Percentiles rank a stretch among this genome's conserved stretches.
Evolutionary conservation across 2,888 invertebrate species (phyloP).

Genomic region (Scaptomyza caliginosa): DNA sequence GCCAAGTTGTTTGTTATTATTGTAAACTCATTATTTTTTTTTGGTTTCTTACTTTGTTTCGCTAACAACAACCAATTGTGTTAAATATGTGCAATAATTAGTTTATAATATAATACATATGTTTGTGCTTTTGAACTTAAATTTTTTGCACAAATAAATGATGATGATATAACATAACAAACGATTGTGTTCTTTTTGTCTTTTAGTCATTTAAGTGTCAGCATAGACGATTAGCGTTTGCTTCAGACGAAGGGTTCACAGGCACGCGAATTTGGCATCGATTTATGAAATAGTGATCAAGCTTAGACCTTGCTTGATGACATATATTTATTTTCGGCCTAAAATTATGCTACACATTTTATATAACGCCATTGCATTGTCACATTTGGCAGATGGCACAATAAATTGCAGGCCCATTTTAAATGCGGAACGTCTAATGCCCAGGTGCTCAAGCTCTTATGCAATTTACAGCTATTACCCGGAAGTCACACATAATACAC

Average conservation of each 20-base stretch:
- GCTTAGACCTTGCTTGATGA: too few species aligned
- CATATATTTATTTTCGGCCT: slow-evolving; percentile 23
- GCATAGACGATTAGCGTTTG: too few species aligned
- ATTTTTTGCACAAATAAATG: slow-evolving; percentile 51
- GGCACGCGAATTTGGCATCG: too few species aligned
- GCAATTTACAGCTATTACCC: slow-evolving; percentile 31
- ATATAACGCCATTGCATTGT: background rate
- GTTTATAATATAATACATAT: slow-evolving; percentile 40
- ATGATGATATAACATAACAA: slow-evolving; percentile 17
- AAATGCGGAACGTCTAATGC: slow-evolving; percentile 46
- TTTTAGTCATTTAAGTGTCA: too few species aligned
- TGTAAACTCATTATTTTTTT: slow-evolving; percentile 24
- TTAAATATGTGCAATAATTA: slow-evolving; percentile 76
- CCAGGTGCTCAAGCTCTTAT: slow-evolving; percentile 21
- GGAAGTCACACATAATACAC: slow-evolving; percentile 61
- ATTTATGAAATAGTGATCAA: too few species aligned
- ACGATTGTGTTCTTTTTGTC: background rate
- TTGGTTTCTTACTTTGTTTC: slow-evolving; percentile 15
- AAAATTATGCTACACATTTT: slow-evolving; percentile 42
- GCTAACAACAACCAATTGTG: slow-evolving; percentile 56
- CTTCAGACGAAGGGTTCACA: too few species aligned
- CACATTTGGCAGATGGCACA: slow-evolving; percentile 1
- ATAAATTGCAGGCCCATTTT: slow-evolving; percentile 14
- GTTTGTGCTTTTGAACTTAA: slow-evolving; percentile 52
- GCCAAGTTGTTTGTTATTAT: slow-evolving; percentile 35